phyloP scores from a whole-genome alignment of 2,113 vertebrate genomes.

The Corythornis madagascariensis region DNA sequence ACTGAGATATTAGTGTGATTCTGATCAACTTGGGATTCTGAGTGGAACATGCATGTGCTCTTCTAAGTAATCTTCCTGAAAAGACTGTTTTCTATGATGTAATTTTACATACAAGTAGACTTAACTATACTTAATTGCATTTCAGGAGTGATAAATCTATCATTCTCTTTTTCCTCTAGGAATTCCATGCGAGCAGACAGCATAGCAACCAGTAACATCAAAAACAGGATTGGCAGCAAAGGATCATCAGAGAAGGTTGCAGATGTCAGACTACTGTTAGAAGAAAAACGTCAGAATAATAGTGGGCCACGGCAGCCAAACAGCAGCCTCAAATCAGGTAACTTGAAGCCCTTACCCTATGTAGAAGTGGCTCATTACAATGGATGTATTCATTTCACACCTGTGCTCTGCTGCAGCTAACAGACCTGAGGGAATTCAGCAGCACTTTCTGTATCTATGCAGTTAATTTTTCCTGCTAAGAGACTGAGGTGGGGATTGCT shows the following conservation, averaged over 20 bases:
- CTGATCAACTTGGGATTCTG: not conserved
- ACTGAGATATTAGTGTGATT: not conserved
- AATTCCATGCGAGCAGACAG: conserved; percentile 84
- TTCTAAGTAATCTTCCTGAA: not conserved
- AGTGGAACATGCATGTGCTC: rapidly evolving
- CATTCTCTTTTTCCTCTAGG: conserved; percentile 40
- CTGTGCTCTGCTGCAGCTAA: not conserved
- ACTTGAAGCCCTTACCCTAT: not conserved
- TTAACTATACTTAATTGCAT: not conserved
- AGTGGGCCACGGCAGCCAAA: conserved; percentile 70
- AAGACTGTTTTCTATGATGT: not conserved
- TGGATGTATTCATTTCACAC: not conserved
- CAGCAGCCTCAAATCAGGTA: conserved; percentile 84
- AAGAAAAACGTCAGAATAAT: conserved; percentile 91
- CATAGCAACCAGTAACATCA: conserved; percentile 79
- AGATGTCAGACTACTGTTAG: conserved; percentile 90
- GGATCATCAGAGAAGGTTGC: conserved; percentile 81
- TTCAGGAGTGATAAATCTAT: not conserved
- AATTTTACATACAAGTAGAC: not conserved
- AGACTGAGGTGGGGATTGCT: not conserved
- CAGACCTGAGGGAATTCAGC: not conserved
- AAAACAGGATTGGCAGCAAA: conserved; percentile 89
- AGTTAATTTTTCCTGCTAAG: not conserved
- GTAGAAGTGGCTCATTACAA: not conserved
- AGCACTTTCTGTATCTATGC: not conserved